A percentile compares a stretch with the other conserved stretches of the same genome.
phyloP scores from a whole-genome alignment of 2,797 vertebrate genomes.

The Mus caroli region DNA sequence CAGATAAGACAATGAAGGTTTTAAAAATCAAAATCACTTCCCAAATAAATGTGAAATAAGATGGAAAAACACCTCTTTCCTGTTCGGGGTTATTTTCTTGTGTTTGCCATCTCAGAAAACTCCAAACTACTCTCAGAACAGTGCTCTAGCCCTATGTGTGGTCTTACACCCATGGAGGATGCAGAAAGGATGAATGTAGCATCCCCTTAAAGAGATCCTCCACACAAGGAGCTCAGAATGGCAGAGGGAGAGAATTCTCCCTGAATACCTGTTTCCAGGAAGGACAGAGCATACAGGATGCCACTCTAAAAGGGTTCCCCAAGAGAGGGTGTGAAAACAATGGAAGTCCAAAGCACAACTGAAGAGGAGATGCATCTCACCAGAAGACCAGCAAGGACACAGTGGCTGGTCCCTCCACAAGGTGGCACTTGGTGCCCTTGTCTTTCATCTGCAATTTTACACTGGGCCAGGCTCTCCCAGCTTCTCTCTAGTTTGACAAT shows the following conservation, averaged over 20 bases:
- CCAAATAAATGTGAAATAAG: background rate
- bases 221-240: too few species aligned
- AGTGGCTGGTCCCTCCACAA: background rate
- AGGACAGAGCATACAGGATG: background rate
- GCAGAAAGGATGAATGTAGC: accelerated
- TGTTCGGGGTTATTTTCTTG: background rate
- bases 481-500: background rate
- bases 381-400: accelerated
- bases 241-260: accelerated
- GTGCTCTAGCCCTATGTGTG: too few species aligned
- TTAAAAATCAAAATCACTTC: background rate
- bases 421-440: background rate
- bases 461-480: accelerated
- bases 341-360: background rate
- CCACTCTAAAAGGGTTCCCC: background rate
- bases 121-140: background rate
- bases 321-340: background rate
- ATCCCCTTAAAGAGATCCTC: background rate
- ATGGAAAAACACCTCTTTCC: too few species aligned
- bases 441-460: background rate
- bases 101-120: background rate
- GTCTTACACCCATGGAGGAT: background rate
- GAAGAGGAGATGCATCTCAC: background rate
- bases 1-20: background rate
- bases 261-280: background rate